Evolutionary conservation across 2,113 vertebrate genomes (phyloP).

Genomic region (Buteo buteo): DNA sequence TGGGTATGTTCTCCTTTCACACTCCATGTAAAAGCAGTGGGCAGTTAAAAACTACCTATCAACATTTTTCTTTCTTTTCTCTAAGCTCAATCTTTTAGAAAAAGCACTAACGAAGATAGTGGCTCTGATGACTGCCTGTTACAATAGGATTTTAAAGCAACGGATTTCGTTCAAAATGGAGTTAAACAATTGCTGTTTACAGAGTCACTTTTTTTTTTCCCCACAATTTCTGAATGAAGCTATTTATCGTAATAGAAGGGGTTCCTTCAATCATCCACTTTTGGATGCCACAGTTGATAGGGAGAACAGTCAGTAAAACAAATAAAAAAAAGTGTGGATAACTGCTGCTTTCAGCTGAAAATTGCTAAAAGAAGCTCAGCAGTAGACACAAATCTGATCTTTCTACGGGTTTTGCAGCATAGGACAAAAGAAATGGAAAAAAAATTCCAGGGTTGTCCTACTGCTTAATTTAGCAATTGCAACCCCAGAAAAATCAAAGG

Average conservation of each 20-base stretch:
- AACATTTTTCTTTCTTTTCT: not conserved
- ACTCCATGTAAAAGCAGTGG: not conserved
- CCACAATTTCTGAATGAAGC: not conserved
- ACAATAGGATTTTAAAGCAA: conserved; percentile 36
- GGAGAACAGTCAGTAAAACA: conserved; percentile 5
- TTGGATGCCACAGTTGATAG: conserved; percentile 26
- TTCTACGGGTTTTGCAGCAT: not conserved
- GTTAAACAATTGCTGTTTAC: conserved; percentile 25
- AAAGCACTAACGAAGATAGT: not conserved
- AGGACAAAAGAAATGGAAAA: not conserved
- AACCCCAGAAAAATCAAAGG: conserved; percentile 33
- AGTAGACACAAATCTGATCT: not conserved
- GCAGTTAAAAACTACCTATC: not conserved
- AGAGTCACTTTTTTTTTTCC: not conserved
- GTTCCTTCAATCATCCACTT: conserved; percentile 20
- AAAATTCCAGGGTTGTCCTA: not conserved
- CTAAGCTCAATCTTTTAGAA: not conserved
- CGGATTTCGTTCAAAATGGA: conserved; percentile 15
- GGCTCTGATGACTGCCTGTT: not conserved
- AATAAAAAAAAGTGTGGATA: not conserved
- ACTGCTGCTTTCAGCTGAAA: conserved; percentile 36
- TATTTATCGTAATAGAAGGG: not conserved
- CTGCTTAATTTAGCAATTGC: conserved; percentile 2
- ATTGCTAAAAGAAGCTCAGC: conserved; percentile 18
- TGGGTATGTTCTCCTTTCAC: not conserved